phyloP scores from a whole-genome alignment of 1,140 invertebrate species.

The Dreissena polymorpha region DNA sequence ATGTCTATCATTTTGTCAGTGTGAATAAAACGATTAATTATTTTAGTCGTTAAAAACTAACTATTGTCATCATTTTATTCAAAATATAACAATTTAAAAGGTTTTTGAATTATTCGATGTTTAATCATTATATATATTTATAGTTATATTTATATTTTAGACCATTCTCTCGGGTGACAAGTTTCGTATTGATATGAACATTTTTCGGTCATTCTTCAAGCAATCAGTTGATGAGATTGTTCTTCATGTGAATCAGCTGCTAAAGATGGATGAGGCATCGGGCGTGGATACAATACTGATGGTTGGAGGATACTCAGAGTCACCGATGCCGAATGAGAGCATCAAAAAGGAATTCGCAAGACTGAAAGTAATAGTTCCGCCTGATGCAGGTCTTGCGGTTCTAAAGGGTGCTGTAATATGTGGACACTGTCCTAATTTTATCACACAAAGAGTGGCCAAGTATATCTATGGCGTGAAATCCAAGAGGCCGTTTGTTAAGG shows the following conservation, averaged over 20 bases:
- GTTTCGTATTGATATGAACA: background rate
- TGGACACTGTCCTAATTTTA: background rate
- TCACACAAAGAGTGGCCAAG: background rate
- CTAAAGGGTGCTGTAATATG: background rate
- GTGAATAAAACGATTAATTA: background rate
- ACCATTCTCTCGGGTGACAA: background rate
- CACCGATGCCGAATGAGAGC: background rate
- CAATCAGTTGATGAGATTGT: background rate
- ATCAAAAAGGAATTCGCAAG: background rate
- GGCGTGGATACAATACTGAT: background rate
- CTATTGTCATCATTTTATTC: background rate
- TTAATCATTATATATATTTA: background rate
- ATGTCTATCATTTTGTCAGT: background rate
- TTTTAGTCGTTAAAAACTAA: background rate
- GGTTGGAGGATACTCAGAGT: background rate
- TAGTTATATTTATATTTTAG: background rate
- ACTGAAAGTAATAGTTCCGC: background rate
- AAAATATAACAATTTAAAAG: background rate
- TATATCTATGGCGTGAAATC: background rate
- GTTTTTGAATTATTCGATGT: background rate
- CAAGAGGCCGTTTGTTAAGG: too few relatives aligned
- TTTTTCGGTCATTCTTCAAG: background rate
- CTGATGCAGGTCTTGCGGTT: background rate
- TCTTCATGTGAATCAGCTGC: background rate
- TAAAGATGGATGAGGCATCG: background rate